phyloP scores from a whole-genome alignment of 2,113 vertebrate genomes.

The Apeltes quadracus region DNA sequence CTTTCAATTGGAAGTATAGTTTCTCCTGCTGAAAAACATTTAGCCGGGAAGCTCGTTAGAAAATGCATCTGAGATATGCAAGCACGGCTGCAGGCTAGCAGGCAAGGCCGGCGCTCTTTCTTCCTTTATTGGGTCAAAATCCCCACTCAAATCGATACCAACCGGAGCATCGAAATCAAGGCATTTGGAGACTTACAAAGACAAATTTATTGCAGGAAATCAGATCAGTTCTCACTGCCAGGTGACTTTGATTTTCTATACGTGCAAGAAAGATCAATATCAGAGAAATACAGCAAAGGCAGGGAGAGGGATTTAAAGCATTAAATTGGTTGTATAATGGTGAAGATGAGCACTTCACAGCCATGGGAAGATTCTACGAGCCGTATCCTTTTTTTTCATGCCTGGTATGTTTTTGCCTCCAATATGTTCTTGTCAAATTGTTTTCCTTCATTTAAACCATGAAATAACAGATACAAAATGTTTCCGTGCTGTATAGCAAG shows the following conservation, averaged over 20 bases:
- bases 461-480: neutral
- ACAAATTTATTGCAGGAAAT: conserved; percentile 55
- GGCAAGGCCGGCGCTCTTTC: conserved; percentile 38
- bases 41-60: conserved; percentile 60
- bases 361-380: conserved; percentile 29
- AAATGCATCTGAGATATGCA: conserved; percentile 50
- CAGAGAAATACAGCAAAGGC: conserved; percentile 42
- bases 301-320: conserved; percentile 49
- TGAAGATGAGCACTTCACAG: conserved; percentile 18
- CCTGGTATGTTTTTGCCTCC: conserved; percentile 17
- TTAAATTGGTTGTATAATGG: conserved; percentile 51
- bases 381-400: neutral
- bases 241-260: conserved; percentile 71
- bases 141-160: conserved; percentile 57
- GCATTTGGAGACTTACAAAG: conserved; percentile 34
- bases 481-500: neutral
- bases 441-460: conserved; percentile 20
- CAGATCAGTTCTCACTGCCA: conserved; percentile 58
- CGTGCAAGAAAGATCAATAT: conserved; percentile 52
- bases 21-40: conserved; percentile 59
- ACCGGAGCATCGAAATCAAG: conserved; percentile 16
- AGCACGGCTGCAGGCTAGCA: conserved; percentile 51
- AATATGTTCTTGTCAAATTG: neutral
- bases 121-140: conserved; percentile 50
- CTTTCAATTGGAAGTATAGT: conserved; percentile 66